These are phyloP conservation scores for Mormoops blainvillei DNA, from an alignment of 2,113 vertebrate species.

Conservation along the genomic window DNA sequence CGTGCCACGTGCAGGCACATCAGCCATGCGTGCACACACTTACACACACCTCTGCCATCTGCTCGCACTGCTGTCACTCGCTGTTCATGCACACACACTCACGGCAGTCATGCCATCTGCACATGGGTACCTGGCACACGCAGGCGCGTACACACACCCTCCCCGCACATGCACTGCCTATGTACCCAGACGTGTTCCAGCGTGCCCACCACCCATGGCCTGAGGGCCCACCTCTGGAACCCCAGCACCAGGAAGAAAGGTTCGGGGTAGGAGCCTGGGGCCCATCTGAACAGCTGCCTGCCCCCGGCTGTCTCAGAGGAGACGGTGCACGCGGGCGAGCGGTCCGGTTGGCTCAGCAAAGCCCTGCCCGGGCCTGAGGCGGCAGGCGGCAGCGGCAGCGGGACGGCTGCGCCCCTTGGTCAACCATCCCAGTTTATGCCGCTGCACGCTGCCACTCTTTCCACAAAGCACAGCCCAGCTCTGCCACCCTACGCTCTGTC, in stretches of 20 bases:
- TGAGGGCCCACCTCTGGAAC: too few relatives aligned
- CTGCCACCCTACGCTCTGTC: neutral
- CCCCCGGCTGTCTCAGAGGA: neutral
- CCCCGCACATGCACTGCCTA: neutral
- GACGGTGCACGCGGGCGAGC: neutral
- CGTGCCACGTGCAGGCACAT: too few relatives aligned
- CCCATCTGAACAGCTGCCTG: neutral
- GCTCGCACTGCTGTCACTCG: neutral
- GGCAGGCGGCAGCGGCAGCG: neutral
- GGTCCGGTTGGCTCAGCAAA: neutral
- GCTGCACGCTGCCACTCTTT: neutral
- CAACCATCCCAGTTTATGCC: neutral
- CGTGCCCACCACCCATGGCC: accelerated
- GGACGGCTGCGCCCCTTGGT: accelerated
- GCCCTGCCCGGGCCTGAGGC: neutral
- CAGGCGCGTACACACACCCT: neutral
- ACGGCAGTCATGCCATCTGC: neutral
- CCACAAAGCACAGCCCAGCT: neutral
- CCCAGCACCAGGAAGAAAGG: neutral
- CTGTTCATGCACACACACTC: neutral
- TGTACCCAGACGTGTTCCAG: neutral
- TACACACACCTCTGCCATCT: neutral
- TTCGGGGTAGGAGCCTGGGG: neutral
- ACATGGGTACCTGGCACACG: too few relatives aligned
- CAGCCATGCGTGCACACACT: neutral